These are phyloP conservation scores for Phasia obesa DNA, from an alignment of 2,888 invertebrate species.

Conservation along the genomic window DNA sequence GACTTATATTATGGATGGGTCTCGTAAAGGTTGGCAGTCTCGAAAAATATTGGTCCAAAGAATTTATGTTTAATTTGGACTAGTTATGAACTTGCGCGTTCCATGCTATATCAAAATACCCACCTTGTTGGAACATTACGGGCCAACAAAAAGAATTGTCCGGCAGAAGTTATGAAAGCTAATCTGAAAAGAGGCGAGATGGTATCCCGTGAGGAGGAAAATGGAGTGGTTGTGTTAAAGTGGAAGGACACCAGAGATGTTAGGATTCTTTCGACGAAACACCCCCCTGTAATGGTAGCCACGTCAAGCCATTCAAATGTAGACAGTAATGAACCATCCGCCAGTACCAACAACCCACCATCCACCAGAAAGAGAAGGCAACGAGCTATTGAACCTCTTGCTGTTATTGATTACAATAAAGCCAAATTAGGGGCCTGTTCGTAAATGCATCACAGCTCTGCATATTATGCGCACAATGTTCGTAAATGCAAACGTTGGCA, in stretches of 20 bases:
- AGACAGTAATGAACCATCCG: slow-evolving; percentile 59
- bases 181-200: slow-evolving; percentile 70
- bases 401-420: slow-evolving; percentile 75
- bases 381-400: slow-evolving; percentile 69
- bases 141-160: slow-evolving; percentile 43
- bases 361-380: slow-evolving; percentile 56
- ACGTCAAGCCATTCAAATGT: slow-evolving; percentile 41
- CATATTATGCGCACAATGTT: too few species aligned
- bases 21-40: slow-evolving; percentile 63
- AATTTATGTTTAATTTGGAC: slow-evolving; percentile 56
- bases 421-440: too few species aligned
- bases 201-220: slow-evolving; percentile 74
- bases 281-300: slow-evolving; percentile 73
- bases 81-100: slow-evolving; percentile 31
- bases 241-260: slow-evolving; percentile 77
- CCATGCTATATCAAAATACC: slow-evolving; percentile 35
- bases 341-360: slow-evolving; percentile 57
- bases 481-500: too few species aligned
- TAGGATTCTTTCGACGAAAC: slow-evolving; percentile 76
- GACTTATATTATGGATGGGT: slow-evolving; percentile 68
- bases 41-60: slow-evolving; percentile 60
- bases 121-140: slow-evolving; percentile 63
- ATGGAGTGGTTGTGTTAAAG: slow-evolving; percentile 74
- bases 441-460: too few species aligned
- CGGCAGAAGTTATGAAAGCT: slow-evolving; percentile 53